Evolutionary conservation across 2,888 invertebrate genomes (phyloP).

Genomic region (Clitarchus hookeri): DNA sequence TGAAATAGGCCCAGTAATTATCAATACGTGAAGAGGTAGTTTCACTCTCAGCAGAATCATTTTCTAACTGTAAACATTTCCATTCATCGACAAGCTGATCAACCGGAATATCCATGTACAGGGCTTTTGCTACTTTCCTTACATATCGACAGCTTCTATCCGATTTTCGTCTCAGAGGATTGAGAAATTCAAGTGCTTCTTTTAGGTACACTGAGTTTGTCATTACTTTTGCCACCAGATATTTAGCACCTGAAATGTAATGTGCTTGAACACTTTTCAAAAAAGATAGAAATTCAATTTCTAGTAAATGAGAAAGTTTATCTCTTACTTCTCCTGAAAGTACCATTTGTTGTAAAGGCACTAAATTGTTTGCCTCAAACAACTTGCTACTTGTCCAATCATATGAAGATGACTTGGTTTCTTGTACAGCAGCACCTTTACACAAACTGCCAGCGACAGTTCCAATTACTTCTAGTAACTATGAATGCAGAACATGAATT

Average conservation of each 20-base stretch:
- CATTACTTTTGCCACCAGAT: neutral
- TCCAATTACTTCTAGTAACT: neutral
- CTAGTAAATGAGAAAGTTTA: neutral
- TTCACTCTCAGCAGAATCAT: neutral
- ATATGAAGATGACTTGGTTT: neutral
- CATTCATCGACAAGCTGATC: neutral
- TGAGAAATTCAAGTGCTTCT: neutral
- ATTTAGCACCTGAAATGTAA: neutral
- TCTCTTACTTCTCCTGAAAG: neutral
- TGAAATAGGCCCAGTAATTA: neutral
- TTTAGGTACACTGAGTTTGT: neutral
- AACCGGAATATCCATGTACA: neutral
- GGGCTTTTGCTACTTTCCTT: neutral
- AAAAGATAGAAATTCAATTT: neutral
- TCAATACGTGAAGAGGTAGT: neutral
- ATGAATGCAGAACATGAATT: neutral
- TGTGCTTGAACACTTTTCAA: conserved; percentile 3
- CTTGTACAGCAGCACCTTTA: neutral
- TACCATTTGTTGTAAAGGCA: neutral
- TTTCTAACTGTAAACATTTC: neutral
- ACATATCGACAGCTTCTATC: neutral
- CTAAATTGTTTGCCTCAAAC: neutral
- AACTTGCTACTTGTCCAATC: neutral
- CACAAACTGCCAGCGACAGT: neutral
- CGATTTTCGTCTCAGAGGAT: neutral